These are phyloP conservation scores for Aplysina aerophoba DNA, from an alignment of 37 sponge, comb jelly and placozoan species.

Conservation along the genomic window DNA sequence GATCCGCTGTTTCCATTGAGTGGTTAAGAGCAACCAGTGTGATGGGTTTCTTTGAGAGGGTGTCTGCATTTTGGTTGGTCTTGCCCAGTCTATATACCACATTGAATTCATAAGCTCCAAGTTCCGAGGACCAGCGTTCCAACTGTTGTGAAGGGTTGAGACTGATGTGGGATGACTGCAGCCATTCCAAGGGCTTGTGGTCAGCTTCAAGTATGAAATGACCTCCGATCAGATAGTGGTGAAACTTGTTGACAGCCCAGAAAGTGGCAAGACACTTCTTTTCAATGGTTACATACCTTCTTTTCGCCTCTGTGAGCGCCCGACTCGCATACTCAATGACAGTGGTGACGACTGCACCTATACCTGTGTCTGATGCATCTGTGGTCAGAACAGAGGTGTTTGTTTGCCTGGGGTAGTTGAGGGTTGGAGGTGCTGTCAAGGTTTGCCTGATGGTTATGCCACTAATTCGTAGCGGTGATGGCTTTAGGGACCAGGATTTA, in stretches of 20 bases:
- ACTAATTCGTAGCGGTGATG: too few relatives aligned
- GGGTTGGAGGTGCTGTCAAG: too few relatives aligned
- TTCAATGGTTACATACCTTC: neutral
- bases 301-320: neutral
- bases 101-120: neutral
- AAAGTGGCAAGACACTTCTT: neutral
- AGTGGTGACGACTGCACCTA: neutral
- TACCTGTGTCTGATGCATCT: constrained; percentile 5
- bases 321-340: constrained; percentile 3
- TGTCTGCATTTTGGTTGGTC: neutral
- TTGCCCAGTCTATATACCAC: neutral
- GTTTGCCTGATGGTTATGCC: too few relatives aligned
- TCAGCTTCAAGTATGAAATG: neutral
- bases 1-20: neutral
- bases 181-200: constrained; percentile 16
- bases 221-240: neutral
- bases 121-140: constrained; percentile 2
- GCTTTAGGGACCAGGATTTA: too few relatives aligned
- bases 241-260: neutral
- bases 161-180: neutral
- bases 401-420: too few relatives aligned
- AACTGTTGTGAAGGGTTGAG: neutral
- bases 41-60: neutral
- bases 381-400: too few relatives aligned
- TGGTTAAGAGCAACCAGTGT: neutral